These are phyloP conservation scores for Halcyon malimbica DNA, from an alignment of 2,113 vertebrate genomes.

Conservation along the genomic window DNA sequence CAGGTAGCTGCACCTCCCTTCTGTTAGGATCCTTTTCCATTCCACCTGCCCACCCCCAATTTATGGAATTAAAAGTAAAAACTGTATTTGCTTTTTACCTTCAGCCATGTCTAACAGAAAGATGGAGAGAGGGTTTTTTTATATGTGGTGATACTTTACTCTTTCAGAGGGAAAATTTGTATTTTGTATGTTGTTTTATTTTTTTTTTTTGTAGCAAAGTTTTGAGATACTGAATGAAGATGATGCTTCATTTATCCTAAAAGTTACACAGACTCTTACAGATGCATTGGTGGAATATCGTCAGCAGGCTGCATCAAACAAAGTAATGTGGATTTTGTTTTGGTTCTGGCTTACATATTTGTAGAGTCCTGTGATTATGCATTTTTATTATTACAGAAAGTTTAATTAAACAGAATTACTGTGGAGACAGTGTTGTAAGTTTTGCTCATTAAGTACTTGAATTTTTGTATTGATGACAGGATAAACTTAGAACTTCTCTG, in stretches of 20 bases:
- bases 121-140: background rate
- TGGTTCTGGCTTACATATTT: background rate
- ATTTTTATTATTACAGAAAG: background rate
- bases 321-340: background rate
- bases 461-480: background rate
- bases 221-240: constrained; percentile 67
- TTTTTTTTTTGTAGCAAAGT: constrained; percentile 2
- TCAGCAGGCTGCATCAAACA: constrained; percentile 12
- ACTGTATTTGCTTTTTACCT: background rate
- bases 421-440: background rate
- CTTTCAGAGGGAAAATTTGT: background rate
- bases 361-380: background rate
- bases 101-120: background rate
- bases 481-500: background rate
- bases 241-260: constrained; percentile 66
- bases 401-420: background rate
- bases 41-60: rapidly evolving
- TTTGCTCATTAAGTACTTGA: background rate
- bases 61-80: background rate
- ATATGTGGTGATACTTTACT: background rate
- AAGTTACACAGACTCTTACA: constrained; percentile 63
- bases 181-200: background rate
- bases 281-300: constrained; percentile 53
- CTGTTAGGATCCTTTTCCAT: background rate
- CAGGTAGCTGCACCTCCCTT: background rate